Conservation (phyloP, 1,140 invertebrate genomes). For the Anoplophora glabripennis region DNA sequence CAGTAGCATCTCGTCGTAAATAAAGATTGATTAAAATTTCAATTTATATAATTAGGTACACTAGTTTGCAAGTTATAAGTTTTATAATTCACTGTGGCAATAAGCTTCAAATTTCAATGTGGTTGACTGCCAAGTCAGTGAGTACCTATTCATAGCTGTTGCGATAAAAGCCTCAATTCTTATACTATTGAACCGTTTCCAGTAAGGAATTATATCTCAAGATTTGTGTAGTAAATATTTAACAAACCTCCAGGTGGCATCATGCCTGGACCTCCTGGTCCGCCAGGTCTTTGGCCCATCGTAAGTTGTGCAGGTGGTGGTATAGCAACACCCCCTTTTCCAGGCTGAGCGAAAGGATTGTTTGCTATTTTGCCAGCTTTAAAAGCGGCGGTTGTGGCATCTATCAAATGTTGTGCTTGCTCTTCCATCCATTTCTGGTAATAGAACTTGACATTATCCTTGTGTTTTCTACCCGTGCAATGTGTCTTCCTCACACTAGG, state of each 20-base stretch:
- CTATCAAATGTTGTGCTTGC: slow-evolving; percentile 97
- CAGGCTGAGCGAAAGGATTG: slow-evolving; percentile 74
- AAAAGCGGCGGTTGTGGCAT: slow-evolving; percentile 94
- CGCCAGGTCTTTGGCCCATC: slow-evolving; percentile 52
- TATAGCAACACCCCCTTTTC: slow-evolving; percentile 57
- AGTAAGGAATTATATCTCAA: too few relatives aligned
- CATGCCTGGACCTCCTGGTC: slow-evolving; percentile 56
- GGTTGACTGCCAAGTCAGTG: too few relatives aligned
- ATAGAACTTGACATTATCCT: slow-evolving; percentile 99
- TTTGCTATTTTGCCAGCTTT: slow-evolving; percentile 94
- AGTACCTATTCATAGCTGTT: too few relatives aligned
- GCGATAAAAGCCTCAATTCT: too few relatives aligned
- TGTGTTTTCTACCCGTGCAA: slow-evolving; percentile 98
- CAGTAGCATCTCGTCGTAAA: too few relatives aligned
- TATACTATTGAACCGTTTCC: too few relatives aligned
- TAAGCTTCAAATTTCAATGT: too few relatives aligned
- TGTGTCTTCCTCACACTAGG: slow-evolving; percentile 99
- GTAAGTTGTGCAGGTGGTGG: slow-evolving; percentile 65
- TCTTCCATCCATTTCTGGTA: slow-evolving; percentile 99
- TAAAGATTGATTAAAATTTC: too few relatives aligned
- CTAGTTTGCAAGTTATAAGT: too few relatives aligned
- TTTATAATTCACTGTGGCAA: too few relatives aligned
- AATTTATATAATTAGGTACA: too few relatives aligned
- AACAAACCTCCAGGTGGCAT: slow-evolving; percentile 57
- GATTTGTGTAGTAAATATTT: too few relatives aligned